Conservation (phyloP, 2,888 invertebrate species). For the Philereme transversata region DNA sequence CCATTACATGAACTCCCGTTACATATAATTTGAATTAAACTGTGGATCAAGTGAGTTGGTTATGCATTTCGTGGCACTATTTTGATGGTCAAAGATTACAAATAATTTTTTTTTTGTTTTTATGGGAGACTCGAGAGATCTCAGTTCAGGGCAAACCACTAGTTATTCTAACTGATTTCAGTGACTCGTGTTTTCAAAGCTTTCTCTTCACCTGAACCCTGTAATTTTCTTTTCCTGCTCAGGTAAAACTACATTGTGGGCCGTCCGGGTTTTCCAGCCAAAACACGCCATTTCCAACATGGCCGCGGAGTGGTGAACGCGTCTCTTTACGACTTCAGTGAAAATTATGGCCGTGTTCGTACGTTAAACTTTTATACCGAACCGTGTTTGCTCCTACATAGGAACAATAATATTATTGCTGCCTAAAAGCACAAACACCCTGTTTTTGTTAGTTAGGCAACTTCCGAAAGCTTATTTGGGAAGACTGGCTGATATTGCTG, state of each 20-base stretch:
- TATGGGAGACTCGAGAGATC: too few species aligned
- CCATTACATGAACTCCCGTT: too few species aligned
- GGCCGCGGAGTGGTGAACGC: constrained; percentile 55
- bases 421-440: constrained; percentile 49
- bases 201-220: constrained; percentile 6
- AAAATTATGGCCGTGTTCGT: constrained; percentile 72
- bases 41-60: too few species aligned
- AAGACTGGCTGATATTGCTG: constrained; percentile 8
- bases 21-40: too few species aligned
- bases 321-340: constrained; percentile 76
- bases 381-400: constrained; percentile 51
- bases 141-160: too few species aligned
- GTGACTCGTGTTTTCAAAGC: background rate
- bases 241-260: constrained; percentile 34
- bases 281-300: constrained; percentile 71
- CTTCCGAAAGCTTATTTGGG: constrained; percentile 29
- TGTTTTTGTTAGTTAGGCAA: constrained; percentile 40
- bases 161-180: background rate
- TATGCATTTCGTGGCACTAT: too few species aligned
- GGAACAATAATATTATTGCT: constrained; percentile 61
- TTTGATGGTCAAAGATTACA: too few species aligned
- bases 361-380: constrained; percentile 75
- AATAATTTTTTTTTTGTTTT: too few species aligned
- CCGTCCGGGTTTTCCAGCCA: constrained; percentile 58
- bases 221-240: constrained; percentile 9